A percentile compares a stretch with the other conserved stretches of the same genome.
Evolutionary conservation across 2,113 vertebrate genomes (phyloP).

Genomic region (Heterocephalus glaber): DNA sequence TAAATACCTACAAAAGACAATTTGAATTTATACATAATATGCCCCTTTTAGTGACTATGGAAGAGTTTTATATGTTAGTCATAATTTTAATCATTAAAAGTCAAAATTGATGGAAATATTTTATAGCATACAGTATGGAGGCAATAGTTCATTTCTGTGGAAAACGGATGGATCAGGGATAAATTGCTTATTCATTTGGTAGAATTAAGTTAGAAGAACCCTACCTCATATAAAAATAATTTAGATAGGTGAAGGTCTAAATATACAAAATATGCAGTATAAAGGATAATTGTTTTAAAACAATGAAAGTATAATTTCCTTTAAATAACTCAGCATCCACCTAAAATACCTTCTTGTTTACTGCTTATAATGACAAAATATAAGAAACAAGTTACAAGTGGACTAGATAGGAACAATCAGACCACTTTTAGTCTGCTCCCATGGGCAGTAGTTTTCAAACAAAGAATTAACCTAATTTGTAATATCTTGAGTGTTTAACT

Average conservation of each 20-base stretch:
- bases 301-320: neutral
- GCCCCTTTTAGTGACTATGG: neutral
- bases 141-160: neutral
- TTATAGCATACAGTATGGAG: neutral
- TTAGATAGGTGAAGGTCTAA: neutral
- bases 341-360: neutral
- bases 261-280: neutral
- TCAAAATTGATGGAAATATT: neutral
- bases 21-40: neutral
- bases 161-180: neutral
- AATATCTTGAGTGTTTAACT: neutral
- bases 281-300: conserved; percentile 37
- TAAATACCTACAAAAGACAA: neutral
- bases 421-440: neutral
- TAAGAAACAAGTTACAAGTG: neutral
- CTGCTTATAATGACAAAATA: neutral
- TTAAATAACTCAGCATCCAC: neutral
- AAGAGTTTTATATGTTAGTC: neutral
- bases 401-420: neutral
- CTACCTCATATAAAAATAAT: neutral
- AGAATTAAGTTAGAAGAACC: neutral
- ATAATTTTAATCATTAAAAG: conserved; percentile 18
- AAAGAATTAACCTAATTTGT: neutral
- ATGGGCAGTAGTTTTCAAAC: neutral
- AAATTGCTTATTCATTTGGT: neutral